Percentiles rank a stretch among this genome's conserved stretches.
Evolutionary conservation across 2,888 invertebrate species (phyloP).

Genomic region (Eledona agricola): DNA sequence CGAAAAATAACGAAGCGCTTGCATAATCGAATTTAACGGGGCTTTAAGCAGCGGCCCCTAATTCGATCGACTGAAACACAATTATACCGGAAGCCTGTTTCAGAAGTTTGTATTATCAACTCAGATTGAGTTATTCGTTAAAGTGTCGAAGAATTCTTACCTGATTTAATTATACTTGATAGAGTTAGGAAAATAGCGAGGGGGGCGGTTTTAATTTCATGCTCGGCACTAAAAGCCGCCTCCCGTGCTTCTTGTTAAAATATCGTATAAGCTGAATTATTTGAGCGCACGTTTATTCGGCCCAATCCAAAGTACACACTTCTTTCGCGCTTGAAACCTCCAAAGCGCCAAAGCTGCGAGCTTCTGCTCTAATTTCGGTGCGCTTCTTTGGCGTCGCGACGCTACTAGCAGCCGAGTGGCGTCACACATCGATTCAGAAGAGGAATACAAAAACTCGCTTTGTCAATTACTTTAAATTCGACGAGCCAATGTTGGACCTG

Average conservation of each 20-base stretch:
- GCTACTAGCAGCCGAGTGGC: no score
- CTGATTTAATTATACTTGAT: slow-evolving; percentile 29
- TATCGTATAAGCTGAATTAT: slow-evolving; percentile 12
- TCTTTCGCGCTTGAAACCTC: no score
- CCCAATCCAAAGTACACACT: no score
- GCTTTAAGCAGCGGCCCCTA: slow-evolving; percentile 17
- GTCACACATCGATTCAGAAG: no score
- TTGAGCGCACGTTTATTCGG: no score
- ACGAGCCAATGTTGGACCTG: no score
- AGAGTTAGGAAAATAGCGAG: slow-evolving; percentile 26
- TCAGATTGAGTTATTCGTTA: slow-evolving; percentile 33
- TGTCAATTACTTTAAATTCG: no score
- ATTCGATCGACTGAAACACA: slow-evolving; percentile 23
- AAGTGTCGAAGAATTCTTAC: slow-evolving; percentile 33
- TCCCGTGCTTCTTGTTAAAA: slow-evolving; percentile 1
- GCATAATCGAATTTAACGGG: slow-evolving; percentile 24
- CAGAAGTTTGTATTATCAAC: slow-evolving; percentile 30
- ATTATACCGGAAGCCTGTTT: slow-evolving; percentile 26
- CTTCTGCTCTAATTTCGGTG: no score
- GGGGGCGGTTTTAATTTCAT: slow-evolving; percentile 17
- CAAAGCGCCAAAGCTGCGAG: no score
- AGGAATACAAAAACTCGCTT: no score
- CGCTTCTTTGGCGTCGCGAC: no score
- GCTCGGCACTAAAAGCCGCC: slow-evolving; percentile 11
- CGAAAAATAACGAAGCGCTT: slow-evolving; percentile 11